Percentiles rank a stretch among this genome's conserved stretches.
Conservation (phyloP, 2,888 invertebrate species). For the Pollenia angustigena region DNA sequence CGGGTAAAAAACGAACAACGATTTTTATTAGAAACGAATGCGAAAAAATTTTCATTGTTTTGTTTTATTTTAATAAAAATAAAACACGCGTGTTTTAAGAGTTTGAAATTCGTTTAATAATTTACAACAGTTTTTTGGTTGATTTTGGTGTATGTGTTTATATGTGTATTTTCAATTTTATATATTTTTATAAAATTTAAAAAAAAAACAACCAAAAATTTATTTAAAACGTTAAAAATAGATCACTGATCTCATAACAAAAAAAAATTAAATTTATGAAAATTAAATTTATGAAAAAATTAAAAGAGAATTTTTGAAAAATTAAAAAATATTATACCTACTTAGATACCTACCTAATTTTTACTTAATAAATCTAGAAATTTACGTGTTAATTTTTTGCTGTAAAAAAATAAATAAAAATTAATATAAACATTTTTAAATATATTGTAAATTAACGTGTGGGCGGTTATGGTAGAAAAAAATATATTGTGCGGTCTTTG, state of each 20-base stretch:
- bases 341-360: neutral
- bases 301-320: constrained; percentile 6
- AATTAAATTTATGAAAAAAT: neutral
- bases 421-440: constrained; percentile 12
- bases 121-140: constrained; percentile 22
- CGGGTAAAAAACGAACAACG: constrained; percentile 10
- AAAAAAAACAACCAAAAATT: neutral
- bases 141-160: constrained; percentile 28
- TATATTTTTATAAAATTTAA: constrained; percentile 25
- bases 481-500: constrained; percentile 6
- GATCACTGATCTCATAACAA: constrained; percentile 70
- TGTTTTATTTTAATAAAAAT: constrained; percentile 23
- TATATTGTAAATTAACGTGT: neutral
- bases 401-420: neutral
- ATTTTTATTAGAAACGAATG: constrained; percentile 39
- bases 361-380: neutral
- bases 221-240: constrained; percentile 55
- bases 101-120: constrained; percentile 60
- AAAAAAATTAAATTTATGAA: constrained; percentile 7
- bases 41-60: constrained; percentile 36
- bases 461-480: constrained; percentile 33
- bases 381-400: neutral
- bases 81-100: constrained; percentile 56
- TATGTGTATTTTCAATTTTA: constrained; percentile 15
- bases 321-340: constrained; percentile 17